phyloP scores from a whole-genome alignment of 2,888 invertebrate genomes.

The Apamea sordens region DNA sequence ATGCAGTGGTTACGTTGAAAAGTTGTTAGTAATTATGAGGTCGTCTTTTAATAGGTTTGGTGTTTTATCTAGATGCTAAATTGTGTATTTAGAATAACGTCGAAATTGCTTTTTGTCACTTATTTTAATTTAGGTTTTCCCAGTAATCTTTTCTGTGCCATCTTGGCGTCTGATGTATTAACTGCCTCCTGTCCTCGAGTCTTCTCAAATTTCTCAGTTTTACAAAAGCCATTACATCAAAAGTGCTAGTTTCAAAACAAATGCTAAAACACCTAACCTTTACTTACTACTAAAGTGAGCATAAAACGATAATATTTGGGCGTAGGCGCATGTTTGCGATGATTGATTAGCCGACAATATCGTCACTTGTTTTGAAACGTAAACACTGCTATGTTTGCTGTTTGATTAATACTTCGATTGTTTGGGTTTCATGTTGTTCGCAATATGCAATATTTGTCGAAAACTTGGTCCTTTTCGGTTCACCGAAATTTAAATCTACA shows the following conservation, averaged over 20 bases:
- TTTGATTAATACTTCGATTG: constrained; percentile 49
- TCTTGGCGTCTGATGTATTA: not conserved
- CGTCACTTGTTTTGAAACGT: constrained; percentile 61
- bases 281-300: constrained; percentile 23
- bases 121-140: not conserved
- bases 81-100: constrained; percentile 5
- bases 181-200: not conserved
- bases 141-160: not conserved
- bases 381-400: constrained; percentile 51
- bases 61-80: constrained; percentile 14
- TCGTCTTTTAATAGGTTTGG: not conserved
- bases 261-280: constrained; percentile 54
- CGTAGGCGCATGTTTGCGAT: constrained; percentile 62
- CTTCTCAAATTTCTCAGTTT: not conserved
- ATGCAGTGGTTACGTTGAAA: constrained; percentile 3
- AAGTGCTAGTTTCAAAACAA: constrained; percentile 38
- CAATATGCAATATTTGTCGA: constrained; percentile 3
- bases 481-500: not conserved
- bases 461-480: constrained; percentile 12
- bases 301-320: constrained; percentile 45
- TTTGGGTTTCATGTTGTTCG: constrained; percentile 20
- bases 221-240: constrained; percentile 10
- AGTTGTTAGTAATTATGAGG: constrained; percentile 3
- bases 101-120: constrained; percentile 4
- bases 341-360: constrained; percentile 61